Evolutionary conservation across 1,140 invertebrate species (phyloP).

Genomic region (Neotoxoptera formosana): DNA sequence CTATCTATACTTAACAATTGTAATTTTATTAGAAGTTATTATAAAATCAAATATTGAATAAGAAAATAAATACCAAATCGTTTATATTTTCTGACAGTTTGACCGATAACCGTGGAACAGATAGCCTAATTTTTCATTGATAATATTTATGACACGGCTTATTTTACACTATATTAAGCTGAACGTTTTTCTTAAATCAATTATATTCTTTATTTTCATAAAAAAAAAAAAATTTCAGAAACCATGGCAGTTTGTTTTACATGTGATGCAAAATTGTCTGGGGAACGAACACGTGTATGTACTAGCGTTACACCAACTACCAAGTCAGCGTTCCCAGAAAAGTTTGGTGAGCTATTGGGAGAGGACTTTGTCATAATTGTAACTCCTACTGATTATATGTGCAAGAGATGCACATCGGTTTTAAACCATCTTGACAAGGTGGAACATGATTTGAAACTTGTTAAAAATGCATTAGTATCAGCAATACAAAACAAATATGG

Average conservation of each 20-base stretch:
- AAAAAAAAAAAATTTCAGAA: background rate
- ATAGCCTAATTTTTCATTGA: no score
- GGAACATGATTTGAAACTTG: constrained; percentile 60
- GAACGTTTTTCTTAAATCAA: no score
- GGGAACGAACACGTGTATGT: constrained; percentile 57
- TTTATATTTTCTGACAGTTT: no score
- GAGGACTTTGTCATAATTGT: constrained; percentile 61
- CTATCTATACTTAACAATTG: no score
- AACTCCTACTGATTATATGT: constrained; percentile 59
- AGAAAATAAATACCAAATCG: no score
- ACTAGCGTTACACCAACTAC: constrained; percentile 58
- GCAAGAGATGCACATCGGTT: constrained; percentile 60
- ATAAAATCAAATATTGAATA: no score
- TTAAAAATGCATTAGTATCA: constrained; percentile 59
- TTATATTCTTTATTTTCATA: background rate
- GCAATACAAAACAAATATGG: constrained; percentile 60
- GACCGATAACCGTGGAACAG: no score
- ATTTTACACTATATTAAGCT: no score
- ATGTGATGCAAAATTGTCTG: constrained; percentile 59
- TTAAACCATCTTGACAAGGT: constrained; percentile 61
- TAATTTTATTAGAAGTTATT: no score
- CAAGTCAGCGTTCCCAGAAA: constrained; percentile 59
- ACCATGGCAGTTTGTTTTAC: constrained; percentile 60
- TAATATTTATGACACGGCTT: no score
- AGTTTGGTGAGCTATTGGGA: constrained; percentile 61